Percentiles rank a stretch among this genome's conserved stretches.
phyloP scores from a whole-genome alignment of 2,113 vertebrate species.

The Ailuropoda melanoleuca region DNA sequence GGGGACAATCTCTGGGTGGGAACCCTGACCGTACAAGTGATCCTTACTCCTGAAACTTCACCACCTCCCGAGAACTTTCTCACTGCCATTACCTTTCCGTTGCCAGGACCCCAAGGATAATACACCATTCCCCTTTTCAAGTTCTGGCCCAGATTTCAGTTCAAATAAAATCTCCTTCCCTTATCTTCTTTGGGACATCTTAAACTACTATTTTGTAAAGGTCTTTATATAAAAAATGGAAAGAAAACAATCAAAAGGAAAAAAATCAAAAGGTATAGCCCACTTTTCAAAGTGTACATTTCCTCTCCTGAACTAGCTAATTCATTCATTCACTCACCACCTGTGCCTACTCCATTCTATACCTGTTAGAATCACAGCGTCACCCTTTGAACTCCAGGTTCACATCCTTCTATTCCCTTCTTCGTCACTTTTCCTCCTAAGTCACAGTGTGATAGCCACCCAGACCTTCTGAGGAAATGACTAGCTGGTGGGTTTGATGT shows the following conservation, averaged over 20 bases:
- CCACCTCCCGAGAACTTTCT: background rate
- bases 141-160: constrained; percentile 8
- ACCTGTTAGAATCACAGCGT: background rate
- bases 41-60: background rate
- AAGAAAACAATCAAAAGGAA: background rate
- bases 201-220: constrained; percentile 11
- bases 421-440: background rate
- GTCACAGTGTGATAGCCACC: background rate
- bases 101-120: background rate
- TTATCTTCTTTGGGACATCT: background rate
- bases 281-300: background rate
- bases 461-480: background rate
- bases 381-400: background rate
- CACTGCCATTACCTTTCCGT: background rate
- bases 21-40: background rate
- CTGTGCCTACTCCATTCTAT: background rate
- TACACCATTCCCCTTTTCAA: background rate
- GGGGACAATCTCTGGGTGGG: background rate
- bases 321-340: background rate
- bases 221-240: background rate
- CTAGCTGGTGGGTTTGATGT: no score
- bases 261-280: background rate
- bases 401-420: background rate
- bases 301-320: background rate
- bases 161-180: background rate